Evolutionary conservation across 2,113 vertebrate species (phyloP).

Genomic region (Kryptolebias marmoratus): DNA sequence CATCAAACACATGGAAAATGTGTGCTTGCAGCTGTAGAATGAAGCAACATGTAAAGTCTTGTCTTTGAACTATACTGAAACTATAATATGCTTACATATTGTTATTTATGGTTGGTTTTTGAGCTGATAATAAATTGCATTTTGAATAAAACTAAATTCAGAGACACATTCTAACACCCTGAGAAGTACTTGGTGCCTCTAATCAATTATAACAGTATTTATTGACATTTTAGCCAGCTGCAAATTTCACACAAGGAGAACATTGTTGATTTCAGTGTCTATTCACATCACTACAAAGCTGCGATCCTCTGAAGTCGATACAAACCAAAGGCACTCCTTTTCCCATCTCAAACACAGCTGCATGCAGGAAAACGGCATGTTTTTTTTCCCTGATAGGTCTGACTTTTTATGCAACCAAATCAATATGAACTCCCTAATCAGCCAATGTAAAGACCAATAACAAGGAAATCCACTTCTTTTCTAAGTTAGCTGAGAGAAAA

Average conservation of each 20-base stretch:
- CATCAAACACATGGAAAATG: neutral
- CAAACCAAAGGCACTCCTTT: slow-evolving; percentile 14
- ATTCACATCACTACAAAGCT: slow-evolving; percentile 15
- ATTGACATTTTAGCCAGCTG: slow-evolving; percentile 1
- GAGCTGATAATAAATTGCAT: slow-evolving; percentile 3
- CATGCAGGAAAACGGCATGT: slow-evolving; percentile 9
- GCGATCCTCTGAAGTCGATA: slow-evolving; percentile 23
- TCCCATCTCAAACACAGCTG: slow-evolving; percentile 23
- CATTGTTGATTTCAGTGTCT: slow-evolving; percentile 11
- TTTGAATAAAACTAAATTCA: slow-evolving; percentile 2
- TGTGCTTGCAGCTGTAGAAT: neutral
- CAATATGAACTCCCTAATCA: slow-evolving; percentile 29
- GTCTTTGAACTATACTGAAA: slow-evolving; percentile 12
- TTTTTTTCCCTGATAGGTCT: neutral
- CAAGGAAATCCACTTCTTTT: neutral
- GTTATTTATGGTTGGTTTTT: neutral
- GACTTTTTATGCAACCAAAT: slow-evolving; percentile 29
- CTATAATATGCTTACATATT: neutral
- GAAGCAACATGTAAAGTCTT: neutral
- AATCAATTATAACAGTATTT: neutral
- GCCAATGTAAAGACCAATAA: slow-evolving; percentile 20
- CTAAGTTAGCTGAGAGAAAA: slow-evolving; percentile 30
- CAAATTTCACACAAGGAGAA: slow-evolving; percentile 6
- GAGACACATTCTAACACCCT: neutral
- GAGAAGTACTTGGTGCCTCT: neutral